Evolutionary conservation across 2,797 vertebrate genomes (phyloP).

Genomic region (Merluccius polli): DNA sequence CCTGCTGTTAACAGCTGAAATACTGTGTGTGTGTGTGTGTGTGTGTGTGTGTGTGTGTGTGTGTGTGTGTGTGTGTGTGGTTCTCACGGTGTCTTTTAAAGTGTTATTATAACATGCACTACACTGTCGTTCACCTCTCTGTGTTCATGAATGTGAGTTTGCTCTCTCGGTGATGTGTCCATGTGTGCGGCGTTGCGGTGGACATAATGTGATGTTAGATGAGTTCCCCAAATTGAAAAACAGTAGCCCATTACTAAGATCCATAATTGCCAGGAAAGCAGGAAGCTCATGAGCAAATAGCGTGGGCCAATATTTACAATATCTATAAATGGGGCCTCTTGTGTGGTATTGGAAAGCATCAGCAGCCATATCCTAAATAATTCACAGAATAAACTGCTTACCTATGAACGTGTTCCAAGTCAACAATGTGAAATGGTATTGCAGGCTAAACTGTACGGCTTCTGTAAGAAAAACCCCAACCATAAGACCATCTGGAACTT

Average conservation of each 20-base stretch:
- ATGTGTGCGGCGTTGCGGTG: neutral
- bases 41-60: neutral
- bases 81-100: neutral
- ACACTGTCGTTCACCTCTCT: neutral
- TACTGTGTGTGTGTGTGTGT: neutral
- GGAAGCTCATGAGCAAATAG: constrained; percentile 14
- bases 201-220: neutral
- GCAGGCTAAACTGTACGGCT: neutral
- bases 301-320: constrained; percentile 55
- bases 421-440: neutral
- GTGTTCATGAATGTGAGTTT: neutral
- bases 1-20: too few species aligned
- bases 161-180: neutral
- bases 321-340: constrained; percentile 36
- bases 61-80: neutral
- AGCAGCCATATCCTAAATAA: neutral
- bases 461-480: neutral
- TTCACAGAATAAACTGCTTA: neutral
- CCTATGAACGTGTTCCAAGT: neutral
- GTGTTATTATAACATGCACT: neutral
- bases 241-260: constrained; percentile 3
- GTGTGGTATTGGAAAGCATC: constrained; percentile 8
- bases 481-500: neutral
- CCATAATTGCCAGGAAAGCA: constrained; percentile 26
- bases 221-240: neutral